Percentiles rank a stretch among this genome's conserved stretches.
These are phyloP conservation scores for Agonum fuliginosum DNA, from an alignment of 2,888 invertebrate genomes.

Conservation along the genomic window DNA sequence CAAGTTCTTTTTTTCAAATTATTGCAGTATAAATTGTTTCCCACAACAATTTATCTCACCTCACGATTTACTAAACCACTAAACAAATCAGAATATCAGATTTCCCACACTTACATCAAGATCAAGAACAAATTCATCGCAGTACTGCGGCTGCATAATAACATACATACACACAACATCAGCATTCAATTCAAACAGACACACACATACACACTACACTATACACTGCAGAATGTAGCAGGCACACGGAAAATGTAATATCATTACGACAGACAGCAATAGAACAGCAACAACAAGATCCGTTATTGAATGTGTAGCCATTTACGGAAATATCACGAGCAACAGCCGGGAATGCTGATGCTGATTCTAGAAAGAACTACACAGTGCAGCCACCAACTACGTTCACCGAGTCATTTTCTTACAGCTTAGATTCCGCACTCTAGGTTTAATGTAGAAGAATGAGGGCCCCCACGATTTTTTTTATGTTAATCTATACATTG, in stretches of 20 bases:
- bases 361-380: neutral
- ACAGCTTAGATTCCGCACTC: too few relatives aligned
- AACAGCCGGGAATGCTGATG: neutral
- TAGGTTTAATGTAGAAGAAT: too few relatives aligned
- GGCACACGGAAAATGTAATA: constrained; percentile 19
- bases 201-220: neutral
- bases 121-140: constrained; percentile 1
- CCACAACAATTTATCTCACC: neutral
- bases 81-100: neutral
- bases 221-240: neutral
- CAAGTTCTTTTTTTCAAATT: too few relatives aligned
- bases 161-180: neutral
- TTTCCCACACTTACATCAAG: constrained; percentile 28
- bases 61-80: neutral
- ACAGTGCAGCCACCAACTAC: neutral
- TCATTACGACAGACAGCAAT: constrained; percentile 19
- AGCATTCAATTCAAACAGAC: neutral
- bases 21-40: neutral
- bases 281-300: constrained; percentile 22
- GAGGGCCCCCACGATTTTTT: too few relatives aligned
- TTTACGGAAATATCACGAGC: constrained; percentile 39
- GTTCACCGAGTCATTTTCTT: neutral
- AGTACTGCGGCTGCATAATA: neutral
- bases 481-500: too few relatives aligned
- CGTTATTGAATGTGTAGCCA: constrained; percentile 38